A percentile compares a stretch with the other conserved stretches of the same genome.
phyloP scores from a whole-genome alignment of 1,140 invertebrate species.

The Drosophila ficusphila region DNA sequence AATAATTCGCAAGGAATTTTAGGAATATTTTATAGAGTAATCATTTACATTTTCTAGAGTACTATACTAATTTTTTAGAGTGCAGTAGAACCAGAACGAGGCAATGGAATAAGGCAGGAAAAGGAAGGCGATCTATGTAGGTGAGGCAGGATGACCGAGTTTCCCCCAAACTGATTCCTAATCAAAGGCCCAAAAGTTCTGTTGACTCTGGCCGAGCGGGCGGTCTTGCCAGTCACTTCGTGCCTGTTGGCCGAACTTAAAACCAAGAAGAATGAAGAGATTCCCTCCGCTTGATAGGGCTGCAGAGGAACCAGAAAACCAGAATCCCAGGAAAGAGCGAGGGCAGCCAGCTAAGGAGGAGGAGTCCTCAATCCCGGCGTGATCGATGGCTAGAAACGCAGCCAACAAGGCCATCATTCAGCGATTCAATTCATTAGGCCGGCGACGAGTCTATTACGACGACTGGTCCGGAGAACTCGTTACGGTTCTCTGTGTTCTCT shows the following conservation, averaged over 20 bases:
- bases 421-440: conserved; percentile 81
- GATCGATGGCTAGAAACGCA: conserved; percentile 38
- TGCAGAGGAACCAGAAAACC: conserved; percentile 4
- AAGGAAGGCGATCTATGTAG: conserved; percentile 36
- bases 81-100: neutral
- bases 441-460: conserved; percentile 76
- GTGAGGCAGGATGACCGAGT: conserved; percentile 58
- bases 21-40: too few species aligned
- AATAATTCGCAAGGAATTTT: neutral
- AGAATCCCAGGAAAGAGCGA: conserved; percentile 28
- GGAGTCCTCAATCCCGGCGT: conserved; percentile 11
- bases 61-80: too few species aligned
- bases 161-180: conserved; percentile 45
- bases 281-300: conserved; percentile 41
- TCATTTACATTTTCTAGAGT: too few species aligned
- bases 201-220: conserved; percentile 45
- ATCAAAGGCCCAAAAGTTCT: conserved; percentile 47
- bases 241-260: conserved; percentile 28
- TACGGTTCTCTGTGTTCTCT: too few species aligned
- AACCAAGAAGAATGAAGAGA: too few species aligned
- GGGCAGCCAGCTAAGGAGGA: conserved; percentile 8
- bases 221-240: conserved; percentile 70
- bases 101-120: neutral
- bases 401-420: conserved; percentile 58
- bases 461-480: conserved; percentile 31